Evolutionary conservation across 2,888 invertebrate species (phyloP), one percentile per base, ranked within the genome.

Genomic region (Fragum sueziense): DNA sequence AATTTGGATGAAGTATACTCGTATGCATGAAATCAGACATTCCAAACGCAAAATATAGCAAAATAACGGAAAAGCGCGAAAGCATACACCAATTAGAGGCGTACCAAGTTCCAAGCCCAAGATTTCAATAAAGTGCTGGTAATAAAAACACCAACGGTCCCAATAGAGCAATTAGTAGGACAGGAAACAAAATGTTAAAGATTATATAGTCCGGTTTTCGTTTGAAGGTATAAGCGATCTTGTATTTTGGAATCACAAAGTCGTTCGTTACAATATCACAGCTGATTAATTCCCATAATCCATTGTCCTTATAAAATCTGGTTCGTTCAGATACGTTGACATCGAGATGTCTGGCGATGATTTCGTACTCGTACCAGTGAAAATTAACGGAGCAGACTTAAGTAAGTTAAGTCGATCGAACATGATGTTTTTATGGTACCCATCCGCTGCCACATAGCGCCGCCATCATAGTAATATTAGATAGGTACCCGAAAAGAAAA

Each of bases 401-500:
- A 71, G 47, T 31, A 61, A 7, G 41, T 71, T 17, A 34, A 61
- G 25, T 61, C 71, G 4, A 71, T 20, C 29, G 27, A 20, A 29
- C 71, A 71, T 25, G 71, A 25, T 27, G 71, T 71, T 6, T 52
- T 33, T 27, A 54, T 17, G 22, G 54, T 11, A n/a, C 11, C 14
- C 22, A 7, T 11, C 14, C n/a, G 14, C 54, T 54, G 54, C 54
- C 54, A 54, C 22, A 54, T 54, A 7, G 54, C 54, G 14, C 22
- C 7, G 11, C 54, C 54, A n/a, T 54, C 54, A 22, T 54, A 54
- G 14, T n/a, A 7, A 54, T 54, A 54, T 7, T 17, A 54, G 22
- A 54, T n/a, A 22, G 54, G 54, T 17, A 54, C 54, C 54, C n/a
- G 22, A 7, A 41, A 41, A n/a, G n/a, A n/a, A n/a, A n/a, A n/a